Conservation (phyloP, 2,113 vertebrate genomes). For the Anguilla japonica region DNA sequence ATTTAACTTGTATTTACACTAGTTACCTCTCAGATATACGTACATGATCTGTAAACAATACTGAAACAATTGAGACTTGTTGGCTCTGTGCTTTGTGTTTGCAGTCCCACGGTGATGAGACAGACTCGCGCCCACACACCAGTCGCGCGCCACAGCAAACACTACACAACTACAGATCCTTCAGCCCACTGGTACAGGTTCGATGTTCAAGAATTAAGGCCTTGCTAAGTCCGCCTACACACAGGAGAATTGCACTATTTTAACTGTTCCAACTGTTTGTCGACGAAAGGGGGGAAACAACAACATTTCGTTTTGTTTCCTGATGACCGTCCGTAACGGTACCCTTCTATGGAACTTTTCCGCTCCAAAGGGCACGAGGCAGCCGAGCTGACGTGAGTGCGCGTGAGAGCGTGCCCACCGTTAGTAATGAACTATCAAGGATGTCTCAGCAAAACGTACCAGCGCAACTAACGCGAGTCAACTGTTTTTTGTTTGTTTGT, state of each 20-base stretch:
- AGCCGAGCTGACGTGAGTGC: too few relatives aligned
- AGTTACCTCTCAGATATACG: neutral
- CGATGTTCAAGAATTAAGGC: neutral
- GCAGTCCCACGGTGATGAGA: slow-evolving; percentile 2
- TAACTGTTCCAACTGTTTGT: too few relatives aligned
- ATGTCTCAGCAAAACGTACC: neutral
- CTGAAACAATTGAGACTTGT: slow-evolving; percentile 16
- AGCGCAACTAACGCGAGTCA: neutral
- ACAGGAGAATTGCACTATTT: too few relatives aligned
- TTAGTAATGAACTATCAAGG: too few relatives aligned
- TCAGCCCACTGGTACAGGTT: neutral
- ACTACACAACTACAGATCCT: neutral
- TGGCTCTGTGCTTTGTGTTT: neutral
- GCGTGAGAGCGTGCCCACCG: too few relatives aligned
- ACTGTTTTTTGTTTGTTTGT: neutral
- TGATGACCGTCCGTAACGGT: too few relatives aligned
- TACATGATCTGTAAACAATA: neutral
- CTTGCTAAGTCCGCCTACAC: neutral
- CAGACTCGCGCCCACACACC: neutral
- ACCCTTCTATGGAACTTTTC: too few relatives aligned
- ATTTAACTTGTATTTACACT: neutral
- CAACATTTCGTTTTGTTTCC: neutral
- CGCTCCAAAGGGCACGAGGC: too few relatives aligned
- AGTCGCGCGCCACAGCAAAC: neutral
- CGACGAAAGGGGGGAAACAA: too few relatives aligned